These are phyloP conservation scores for Pseudomugil gertrudae DNA, from an alignment of 2,797 vertebrate genomes.

Conservation along the genomic window DNA sequence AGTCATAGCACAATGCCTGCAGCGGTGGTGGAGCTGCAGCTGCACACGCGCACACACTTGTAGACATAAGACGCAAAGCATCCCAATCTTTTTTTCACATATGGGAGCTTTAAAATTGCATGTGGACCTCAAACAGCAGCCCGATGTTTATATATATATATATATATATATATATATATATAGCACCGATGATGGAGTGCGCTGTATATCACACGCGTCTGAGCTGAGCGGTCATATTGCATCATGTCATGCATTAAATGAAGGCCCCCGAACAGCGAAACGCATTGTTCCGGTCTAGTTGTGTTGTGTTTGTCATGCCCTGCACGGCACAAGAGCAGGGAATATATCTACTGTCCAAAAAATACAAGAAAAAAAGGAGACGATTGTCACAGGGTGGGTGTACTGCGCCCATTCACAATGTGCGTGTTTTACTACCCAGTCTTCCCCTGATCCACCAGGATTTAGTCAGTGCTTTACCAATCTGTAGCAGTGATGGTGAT, in stretches of 20 bases:
- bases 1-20: constrained; percentile 82
- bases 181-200: no score
- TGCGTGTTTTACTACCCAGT: constrained; percentile 59
- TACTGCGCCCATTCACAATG: constrained; percentile 76
- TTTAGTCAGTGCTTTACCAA: constrained; percentile 46
- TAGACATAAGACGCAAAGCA: constrained; percentile 22
- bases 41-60: constrained; percentile 8
- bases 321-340: constrained; percentile 43
- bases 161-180: no score
- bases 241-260: constrained; percentile 69
- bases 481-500: constrained; percentile 47
- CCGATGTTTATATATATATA: constrained; percentile 10
- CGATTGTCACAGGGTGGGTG: constrained; percentile 26
- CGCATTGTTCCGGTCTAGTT: constrained; percentile 81
- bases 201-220: constrained; percentile 24
- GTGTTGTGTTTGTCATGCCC: constrained; percentile 63
- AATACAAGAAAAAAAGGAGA: constrained; percentile 33
- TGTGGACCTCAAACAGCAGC: constrained; percentile 2
- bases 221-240: constrained; percentile 40
- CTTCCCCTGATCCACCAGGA: constrained; percentile 44
- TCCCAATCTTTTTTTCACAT: background rate
- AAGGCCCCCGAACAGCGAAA: constrained; percentile 70
- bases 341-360: constrained; percentile 28
- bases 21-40: constrained; percentile 35
- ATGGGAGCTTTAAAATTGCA: constrained; percentile 14